Evolutionary conservation across 2,888 invertebrate species (phyloP), one percentile per base, ranked within the genome.

Genomic region (Nebria brevicollis): DNA sequence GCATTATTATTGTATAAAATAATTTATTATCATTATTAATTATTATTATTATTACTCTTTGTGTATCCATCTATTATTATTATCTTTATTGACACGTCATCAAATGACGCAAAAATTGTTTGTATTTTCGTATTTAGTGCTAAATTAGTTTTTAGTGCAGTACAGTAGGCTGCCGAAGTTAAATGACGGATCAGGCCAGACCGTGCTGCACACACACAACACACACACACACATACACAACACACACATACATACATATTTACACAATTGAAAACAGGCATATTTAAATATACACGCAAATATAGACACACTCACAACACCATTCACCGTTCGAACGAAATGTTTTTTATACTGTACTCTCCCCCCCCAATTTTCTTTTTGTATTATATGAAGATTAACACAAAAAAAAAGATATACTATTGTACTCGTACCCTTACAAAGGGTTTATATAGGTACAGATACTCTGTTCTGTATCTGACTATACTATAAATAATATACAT

Each of bases 51-150:
- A 73, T 73, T 43, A 43, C 73, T 43, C 15, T 73, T 73, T 73
- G 80, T 81, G 70, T 82, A 77, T 81, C 81, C 80, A 80, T 83
- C 72, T 83, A 83, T 82, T 86, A 85, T 82, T 86, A 85, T 82
- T 83, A 82, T 83, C 82, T 83, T 82, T 77, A 83, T 82, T 86
- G 86, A 87, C 87, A 86, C 85, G 89, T 89, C 89, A 89, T 89
- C 84, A 87, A 87, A 89, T 89, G 89, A 89, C 89, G 85, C 85
- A 86, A 86, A 20, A 88, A 88, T 87, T 86, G 85, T 34, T 65
- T 15, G 26, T 75, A 43, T 74, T 79, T 79, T 68, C 42, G 78
- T 78, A 73, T 34, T 41, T 25, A 41, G 66, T 78, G 25, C 15
- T 75, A 15, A 20, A 25, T 15, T 64, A 75, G 75, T 13, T 20